Evolutionary conservation across 2,113 vertebrate species (phyloP), one percentile per base, ranked within the genome.

Genomic region (Forbesichthys agassizii): DNA sequence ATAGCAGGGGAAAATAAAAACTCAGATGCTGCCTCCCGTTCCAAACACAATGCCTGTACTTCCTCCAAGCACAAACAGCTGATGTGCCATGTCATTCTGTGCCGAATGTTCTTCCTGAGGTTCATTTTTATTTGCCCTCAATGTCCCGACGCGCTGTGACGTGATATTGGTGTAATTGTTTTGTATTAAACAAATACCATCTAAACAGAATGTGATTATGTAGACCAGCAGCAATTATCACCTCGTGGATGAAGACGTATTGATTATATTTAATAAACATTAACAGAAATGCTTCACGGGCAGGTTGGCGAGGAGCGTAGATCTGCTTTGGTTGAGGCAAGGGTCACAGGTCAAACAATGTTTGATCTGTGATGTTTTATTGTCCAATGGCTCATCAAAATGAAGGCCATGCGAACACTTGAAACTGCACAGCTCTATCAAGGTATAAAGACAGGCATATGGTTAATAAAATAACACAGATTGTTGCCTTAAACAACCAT

Each of bases 11-110:
- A 48, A 60, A 42, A 58, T 11, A 62, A 48, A 78, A 76, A 69
- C 57, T 69, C 42, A 13, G 36, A 75, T 14, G 66, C 5, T 71
- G 70, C 48, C 3, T 27, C 65, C 27, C 9, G 60, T 61, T 59
- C 59, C 10, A 20, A 77, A 71, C 59, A 60, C 48, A 82, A 46
- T 36, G 13, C 16, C 27, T 3, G 27, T 20, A 27, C 53, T 42
- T 27, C 63, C 53, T n/a, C 12, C 49, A 13, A 53, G 11, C 27
- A 9, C 7, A 1, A 53, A 16, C 59, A 36, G 57, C 64, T 27
- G 36, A 64, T 60, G 53, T 59, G 68, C 5, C 46, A 9, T 11
- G 9, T 66, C 33, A 36, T 9, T 14, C 3, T 3, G 27, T 27
- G 27, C 27, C 2, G 27, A 27, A 27, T 27, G 27, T 27, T 27